phyloP scores from a whole-genome alignment of 2,888 invertebrate species.

The Tetragnatha montana region DNA sequence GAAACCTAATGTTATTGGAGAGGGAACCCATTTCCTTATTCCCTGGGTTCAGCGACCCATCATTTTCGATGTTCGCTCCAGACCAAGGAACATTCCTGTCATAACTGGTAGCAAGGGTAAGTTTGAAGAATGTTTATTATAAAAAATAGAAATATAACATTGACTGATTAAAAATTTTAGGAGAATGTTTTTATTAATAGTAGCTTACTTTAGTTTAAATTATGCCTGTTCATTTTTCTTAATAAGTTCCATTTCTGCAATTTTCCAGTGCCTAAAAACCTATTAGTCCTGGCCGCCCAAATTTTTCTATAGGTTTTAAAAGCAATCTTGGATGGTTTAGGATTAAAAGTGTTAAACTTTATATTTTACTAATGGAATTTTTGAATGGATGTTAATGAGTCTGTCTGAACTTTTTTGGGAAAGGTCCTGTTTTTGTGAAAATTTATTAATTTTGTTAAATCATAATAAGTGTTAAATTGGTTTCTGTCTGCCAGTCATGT shows the following conservation, averaged over 20 bases:
- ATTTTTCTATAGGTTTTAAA: no score
- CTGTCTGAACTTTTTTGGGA: no score
- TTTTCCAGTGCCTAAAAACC: background rate
- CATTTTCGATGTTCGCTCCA: conserved; percentile 96
- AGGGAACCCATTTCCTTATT: conserved; percentile 98
- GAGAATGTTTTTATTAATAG: background rate
- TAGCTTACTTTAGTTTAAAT: background rate
- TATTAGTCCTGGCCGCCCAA: no score
- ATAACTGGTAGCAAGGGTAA: conserved; percentile 97
- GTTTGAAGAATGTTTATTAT: background rate
- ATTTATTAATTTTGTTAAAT: no score
- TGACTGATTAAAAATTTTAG: background rate
- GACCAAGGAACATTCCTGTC: conserved; percentile 97
- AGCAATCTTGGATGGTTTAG: no score
- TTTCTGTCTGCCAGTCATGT: no score
- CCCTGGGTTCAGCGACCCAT: conserved; percentile 99
- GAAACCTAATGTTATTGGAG: conserved; percentile 92
- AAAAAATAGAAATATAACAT: background rate
- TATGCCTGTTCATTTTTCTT: no score
- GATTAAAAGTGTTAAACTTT: no score
- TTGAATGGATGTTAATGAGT: no score
- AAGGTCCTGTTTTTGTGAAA: no score
- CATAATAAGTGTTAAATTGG: no score
- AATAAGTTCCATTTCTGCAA: background rate
- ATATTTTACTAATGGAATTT: no score